Percentiles rank a stretch among this genome's conserved stretches.
These are phyloP conservation scores for Catostylus mosaicus DNA, from an alignment of 30 jellyfish, hydroid and myxozoan species.

Conservation along the genomic window DNA sequence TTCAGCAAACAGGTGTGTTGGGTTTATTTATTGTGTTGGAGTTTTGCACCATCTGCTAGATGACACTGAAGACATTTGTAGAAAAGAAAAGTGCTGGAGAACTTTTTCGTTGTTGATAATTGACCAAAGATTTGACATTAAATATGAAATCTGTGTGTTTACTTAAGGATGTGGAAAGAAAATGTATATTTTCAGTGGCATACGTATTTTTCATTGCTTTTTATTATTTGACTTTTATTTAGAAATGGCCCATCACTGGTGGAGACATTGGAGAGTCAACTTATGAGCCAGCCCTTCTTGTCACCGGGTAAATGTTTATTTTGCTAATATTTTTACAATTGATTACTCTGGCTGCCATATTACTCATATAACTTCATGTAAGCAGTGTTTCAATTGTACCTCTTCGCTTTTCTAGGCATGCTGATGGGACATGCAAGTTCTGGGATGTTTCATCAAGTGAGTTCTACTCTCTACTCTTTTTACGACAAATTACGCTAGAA, in stretches of 20 bases:
- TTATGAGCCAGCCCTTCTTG: constrained; percentile 75
- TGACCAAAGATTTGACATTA: no score
- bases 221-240: not conserved
- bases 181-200: no score
- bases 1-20: constrained; percentile 53
- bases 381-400: not conserved
- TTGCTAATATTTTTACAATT: not conserved
- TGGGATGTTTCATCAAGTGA: constrained; percentile 98
- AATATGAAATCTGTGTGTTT: not conserved
- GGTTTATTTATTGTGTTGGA: no score
- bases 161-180: no score
- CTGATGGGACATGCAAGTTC: constrained; percentile 93
- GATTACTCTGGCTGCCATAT: not conserved
- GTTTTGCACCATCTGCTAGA: no score
- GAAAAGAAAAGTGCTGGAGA: no score
- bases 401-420: constrained; percentile 73
- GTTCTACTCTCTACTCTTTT: constrained; percentile 7
- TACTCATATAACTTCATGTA: not conserved
- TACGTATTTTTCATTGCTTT: no score
- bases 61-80: no score
- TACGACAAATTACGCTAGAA: not conserved
- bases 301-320: constrained; percentile 83
- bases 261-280: constrained; percentile 88
- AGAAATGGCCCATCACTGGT: constrained; percentile 96
- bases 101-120: no score